These are phyloP conservation scores for Spheniscus mendiculus DNA, from an alignment of 2,113 vertebrate species.

Conservation along the genomic window DNA sequence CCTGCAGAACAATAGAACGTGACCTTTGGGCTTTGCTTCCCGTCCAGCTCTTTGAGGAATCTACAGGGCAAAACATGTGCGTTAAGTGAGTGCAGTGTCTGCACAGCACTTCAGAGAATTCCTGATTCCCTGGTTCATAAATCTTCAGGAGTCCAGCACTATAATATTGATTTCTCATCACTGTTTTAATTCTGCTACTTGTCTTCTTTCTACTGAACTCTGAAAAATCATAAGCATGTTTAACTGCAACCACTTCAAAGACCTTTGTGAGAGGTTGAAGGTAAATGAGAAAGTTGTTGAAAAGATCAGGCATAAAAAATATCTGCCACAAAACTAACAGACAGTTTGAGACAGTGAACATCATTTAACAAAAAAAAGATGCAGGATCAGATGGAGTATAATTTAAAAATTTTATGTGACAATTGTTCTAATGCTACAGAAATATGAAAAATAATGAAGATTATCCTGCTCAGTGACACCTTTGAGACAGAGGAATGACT, in stretches of 20 bases:
- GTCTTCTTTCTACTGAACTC: background rate
- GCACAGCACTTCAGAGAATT: background rate
- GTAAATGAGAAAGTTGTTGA: background rate
- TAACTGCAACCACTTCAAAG: background rate
- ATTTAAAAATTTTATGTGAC: background rate
- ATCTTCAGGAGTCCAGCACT: background rate
- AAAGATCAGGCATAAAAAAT: background rate
- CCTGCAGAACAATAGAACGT: background rate
- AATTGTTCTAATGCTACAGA: background rate
- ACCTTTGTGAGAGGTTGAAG: background rate
- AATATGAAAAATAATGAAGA: background rate
- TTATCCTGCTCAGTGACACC: background rate
- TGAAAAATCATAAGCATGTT: background rate
- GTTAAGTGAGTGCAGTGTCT: background rate
- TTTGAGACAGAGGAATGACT: background rate
- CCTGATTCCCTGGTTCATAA: background rate
- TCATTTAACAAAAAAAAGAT: background rate
- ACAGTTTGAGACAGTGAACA: background rate
- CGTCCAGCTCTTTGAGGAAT: background rate
- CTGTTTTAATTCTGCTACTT: background rate
- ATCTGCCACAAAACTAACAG: background rate
- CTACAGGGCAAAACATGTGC: rapidly evolving
- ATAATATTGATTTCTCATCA: background rate
- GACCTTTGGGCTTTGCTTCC: background rate
- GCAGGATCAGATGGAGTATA: background rate